Base-by-base conservation (phyloP, 2,888 invertebrate species). In the Cephus spinipes region DNA sequence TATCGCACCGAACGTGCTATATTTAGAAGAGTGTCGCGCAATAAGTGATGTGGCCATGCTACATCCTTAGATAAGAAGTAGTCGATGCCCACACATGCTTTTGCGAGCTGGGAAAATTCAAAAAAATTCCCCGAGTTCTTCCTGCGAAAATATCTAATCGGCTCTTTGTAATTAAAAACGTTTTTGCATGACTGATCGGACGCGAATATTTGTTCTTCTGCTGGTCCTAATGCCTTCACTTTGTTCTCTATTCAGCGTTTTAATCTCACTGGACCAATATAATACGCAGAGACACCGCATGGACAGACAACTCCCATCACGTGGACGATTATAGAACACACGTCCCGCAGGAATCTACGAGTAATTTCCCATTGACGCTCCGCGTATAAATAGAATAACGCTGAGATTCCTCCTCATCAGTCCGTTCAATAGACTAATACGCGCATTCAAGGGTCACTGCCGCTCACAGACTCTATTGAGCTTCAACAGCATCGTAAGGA, bases 341-440 rank as follows among this genome's bases (percentile, higher is more conserved):
- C 73, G 68, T 73, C 76, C 74, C 69, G 74, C 32, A 68, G 69
- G 12, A 75, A 78, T 73, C 77, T 55, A 55, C 55, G 71, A 77
- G 76, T 77, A 79, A 80, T 82, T 79, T 79, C 79, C 79, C 68
- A 75, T 79, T 81, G 77, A 74, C 69, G 55, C 36, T 23, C 34
- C 68, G 23, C 31, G 68, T 76, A 76, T 75, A 78, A 80, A 79
- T 76, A 78, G 76, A 81, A 80, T 77, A 77, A 78, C 76, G 73
- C 75, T 55, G 79, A 79, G 81, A 83, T 83, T 86, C 81, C 85
- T 83, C 83, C 85, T 82, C 80, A 81, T 75, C 79, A 84, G 83
- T 83, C 80, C 83, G 80, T 83, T 86, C 83, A 85, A 88, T 85
- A 79, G 86, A 89, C 87, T 89, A 88, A 88, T 85, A 84, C 84